Percentiles rank a stretch among this genome's conserved stretches.
Evolutionary conservation across 2,888 invertebrate species (phyloP).

Genomic region (Cephus pygmeus): DNA sequence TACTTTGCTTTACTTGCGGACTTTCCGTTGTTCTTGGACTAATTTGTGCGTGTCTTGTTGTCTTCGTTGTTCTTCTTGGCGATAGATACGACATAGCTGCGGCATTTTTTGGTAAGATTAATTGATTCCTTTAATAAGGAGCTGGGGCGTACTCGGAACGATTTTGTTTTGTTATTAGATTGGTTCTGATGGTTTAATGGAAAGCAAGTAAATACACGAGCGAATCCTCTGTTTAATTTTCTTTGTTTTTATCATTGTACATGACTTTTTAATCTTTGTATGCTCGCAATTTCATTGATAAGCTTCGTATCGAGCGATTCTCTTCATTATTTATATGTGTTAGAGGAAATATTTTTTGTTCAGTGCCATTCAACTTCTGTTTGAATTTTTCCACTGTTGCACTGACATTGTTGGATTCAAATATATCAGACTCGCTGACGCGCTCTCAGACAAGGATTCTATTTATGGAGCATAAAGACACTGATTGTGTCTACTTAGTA

Average conservation of each 20-base stretch:
- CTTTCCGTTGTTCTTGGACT: slow-evolving; percentile 48
- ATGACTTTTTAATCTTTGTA: background rate
- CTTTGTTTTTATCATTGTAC: background rate
- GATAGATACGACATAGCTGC: slow-evolving; percentile 10
- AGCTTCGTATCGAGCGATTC: background rate
- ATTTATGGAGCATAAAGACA: background rate
- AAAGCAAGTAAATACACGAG: background rate
- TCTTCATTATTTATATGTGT: background rate
- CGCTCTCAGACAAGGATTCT: background rate
- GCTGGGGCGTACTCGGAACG: background rate
- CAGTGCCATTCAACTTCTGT: background rate
- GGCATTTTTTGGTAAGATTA: slow-evolving; percentile 12
- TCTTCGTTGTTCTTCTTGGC: slow-evolving; percentile 15
- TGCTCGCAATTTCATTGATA: background rate
- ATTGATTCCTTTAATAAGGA: background rate
- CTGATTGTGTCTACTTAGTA: background rate
- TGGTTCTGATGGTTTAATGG: background rate
- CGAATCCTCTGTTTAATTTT: background rate
- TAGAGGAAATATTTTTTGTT: background rate
- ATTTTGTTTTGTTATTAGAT: background rate
- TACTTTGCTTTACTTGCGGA: slow-evolving; percentile 48
- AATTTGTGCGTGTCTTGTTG: slow-evolving; percentile 37
- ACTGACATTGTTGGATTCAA: background rate
- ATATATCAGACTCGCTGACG: background rate
- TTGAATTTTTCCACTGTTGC: background rate